A percentile compares a stretch with the other conserved stretches of the same genome.
Conservation (phyloP, 2,797 vertebrate species). For the Linurgus olivaceus region DNA sequence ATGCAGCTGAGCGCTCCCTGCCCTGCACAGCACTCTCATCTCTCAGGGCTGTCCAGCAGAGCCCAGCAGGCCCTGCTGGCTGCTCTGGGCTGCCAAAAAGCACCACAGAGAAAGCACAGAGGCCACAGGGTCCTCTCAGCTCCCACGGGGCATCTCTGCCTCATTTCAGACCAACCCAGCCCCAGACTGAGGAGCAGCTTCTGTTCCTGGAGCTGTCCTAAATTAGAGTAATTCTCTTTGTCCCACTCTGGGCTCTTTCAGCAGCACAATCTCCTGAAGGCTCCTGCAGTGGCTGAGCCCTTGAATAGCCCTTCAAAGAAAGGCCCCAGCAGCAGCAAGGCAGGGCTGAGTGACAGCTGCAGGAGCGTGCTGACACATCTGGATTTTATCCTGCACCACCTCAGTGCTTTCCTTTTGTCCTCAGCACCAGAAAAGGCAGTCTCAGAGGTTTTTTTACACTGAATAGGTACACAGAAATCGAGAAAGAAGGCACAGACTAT, state of each 20-base stretch:
- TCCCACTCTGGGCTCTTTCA: background rate
- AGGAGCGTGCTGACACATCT: background rate
- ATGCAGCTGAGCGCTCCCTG: background rate
- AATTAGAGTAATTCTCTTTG: background rate
- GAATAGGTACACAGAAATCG: background rate
- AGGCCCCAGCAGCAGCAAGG: background rate
- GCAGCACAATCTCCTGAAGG: background rate
- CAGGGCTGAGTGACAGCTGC: constrained; percentile 1
- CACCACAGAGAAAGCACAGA: background rate
- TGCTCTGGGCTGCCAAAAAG: background rate
- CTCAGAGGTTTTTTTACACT: background rate
- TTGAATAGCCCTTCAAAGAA: background rate
- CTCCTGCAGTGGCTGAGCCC: background rate
- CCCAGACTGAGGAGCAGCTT: background rate
- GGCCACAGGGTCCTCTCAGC: background rate
- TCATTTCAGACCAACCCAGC: background rate
- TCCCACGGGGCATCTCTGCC: background rate
- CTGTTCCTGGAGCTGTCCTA: background rate
- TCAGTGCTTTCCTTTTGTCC: background rate
- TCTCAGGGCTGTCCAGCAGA: background rate
- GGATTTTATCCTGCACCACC: background rate
- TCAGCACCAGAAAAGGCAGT: background rate
- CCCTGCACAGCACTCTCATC: background rate
- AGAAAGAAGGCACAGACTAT: background rate
- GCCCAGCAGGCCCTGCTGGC: background rate